These are phyloP conservation scores for Callorhinus ursinus DNA, from an alignment of 2,113 vertebrate species.

Conservation along the genomic window DNA sequence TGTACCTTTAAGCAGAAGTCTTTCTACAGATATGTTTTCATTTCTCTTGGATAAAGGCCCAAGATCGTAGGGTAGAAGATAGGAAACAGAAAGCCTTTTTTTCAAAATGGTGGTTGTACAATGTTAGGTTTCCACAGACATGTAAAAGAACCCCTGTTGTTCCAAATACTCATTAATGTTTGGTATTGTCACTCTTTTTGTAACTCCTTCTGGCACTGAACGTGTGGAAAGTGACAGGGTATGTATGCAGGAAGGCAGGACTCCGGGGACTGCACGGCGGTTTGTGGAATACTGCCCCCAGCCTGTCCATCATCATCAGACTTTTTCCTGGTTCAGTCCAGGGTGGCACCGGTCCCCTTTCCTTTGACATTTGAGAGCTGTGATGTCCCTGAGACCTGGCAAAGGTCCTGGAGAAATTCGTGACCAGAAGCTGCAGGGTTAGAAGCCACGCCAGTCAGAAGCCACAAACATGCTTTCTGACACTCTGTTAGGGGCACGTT, in stretches of 20 bases:
- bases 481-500: not conserved
- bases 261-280: accelerated
- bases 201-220: not conserved
- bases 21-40: not conserved
- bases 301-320: not conserved
- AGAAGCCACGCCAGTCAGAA: not conserved
- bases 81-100: not conserved
- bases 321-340: not conserved
- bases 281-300: not conserved
- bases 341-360: not conserved
- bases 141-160: not conserved
- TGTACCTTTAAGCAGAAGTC: not conserved
- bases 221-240: not conserved
- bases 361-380: conserved; percentile 40
- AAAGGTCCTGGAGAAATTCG: not conserved
- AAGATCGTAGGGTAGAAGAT: not conserved
- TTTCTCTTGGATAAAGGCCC: not conserved
- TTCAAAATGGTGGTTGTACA: not conserved
- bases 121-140: not conserved
- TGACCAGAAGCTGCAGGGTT: not conserved
- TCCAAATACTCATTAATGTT: not conserved
- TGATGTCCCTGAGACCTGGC: not conserved
- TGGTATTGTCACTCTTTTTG: not conserved
- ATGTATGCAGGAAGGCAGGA: not conserved
- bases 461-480: not conserved